Evolutionary conservation across 2,888 invertebrate genomes (phyloP).

Genomic region (Anaspis maculata): DNA sequence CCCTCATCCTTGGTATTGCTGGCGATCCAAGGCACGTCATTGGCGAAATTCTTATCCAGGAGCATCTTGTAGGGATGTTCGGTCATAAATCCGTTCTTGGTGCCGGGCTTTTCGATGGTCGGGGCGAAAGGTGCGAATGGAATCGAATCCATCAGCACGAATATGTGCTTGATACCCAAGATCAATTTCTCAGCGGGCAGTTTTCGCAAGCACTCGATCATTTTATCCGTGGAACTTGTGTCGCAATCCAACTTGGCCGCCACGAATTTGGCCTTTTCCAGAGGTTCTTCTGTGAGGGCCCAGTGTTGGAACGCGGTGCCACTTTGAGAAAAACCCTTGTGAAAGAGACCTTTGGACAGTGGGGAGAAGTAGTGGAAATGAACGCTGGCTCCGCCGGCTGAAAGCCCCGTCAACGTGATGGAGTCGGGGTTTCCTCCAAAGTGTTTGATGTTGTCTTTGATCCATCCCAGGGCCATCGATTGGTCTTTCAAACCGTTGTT

Average conservation of each 20-base stretch:
- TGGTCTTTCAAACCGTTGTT: constrained; percentile 4
- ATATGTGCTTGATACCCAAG: not conserved
- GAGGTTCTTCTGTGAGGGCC: constrained; percentile 49
- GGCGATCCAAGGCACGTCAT: not conserved
- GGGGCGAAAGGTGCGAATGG: not conserved
- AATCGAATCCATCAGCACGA: not conserved
- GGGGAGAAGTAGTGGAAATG: not conserved
- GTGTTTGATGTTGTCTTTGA: not conserved
- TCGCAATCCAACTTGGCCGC: constrained; percentile 58
- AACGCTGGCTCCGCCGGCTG: not conserved
- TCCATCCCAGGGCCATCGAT: not conserved
- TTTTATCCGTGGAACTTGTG: constrained; percentile 31
- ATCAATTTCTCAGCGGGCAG: constrained; percentile 41
- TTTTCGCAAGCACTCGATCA: constrained; percentile 54
- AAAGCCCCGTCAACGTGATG: not conserved
- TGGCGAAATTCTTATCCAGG: not conserved
- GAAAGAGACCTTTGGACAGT: constrained; percentile 38
- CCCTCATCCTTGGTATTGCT: not conserved
- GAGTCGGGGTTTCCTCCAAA: constrained; percentile 1
- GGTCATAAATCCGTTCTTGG: not conserved
- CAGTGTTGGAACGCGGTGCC: constrained; percentile 57
- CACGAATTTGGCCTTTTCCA: constrained; percentile 53
- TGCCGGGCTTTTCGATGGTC: not conserved
- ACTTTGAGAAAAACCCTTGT: constrained; percentile 60
- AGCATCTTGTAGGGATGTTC: not conserved